phyloP scores from a whole-genome alignment of 2,888 invertebrate genomes.

The Platycheirus albimanus region DNA sequence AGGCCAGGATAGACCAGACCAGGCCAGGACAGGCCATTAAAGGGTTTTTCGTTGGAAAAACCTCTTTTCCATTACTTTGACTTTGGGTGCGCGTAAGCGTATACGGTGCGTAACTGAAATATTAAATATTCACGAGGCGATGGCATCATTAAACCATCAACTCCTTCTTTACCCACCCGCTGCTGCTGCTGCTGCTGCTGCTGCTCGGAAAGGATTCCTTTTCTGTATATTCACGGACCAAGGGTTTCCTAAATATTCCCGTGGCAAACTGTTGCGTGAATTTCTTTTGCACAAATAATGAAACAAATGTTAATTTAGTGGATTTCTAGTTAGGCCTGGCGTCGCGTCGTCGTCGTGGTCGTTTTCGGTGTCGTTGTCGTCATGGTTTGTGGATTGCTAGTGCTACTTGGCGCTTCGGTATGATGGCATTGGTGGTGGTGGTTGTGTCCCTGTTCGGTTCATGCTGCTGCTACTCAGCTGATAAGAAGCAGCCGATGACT shows the following conservation, averaged over 20 bases:
- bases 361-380: conserved; percentile 49
- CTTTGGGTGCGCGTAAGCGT: conserved; percentile 1
- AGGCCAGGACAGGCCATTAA: conserved; percentile 48
- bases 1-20: too few relatives aligned
- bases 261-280: conserved; percentile 74
- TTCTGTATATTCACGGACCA: conserved; percentile 60
- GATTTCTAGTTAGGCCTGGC: conserved; percentile 63
- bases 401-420: conserved; percentile 65
- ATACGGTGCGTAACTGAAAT: conserved; percentile 68
- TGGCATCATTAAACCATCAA: conserved; percentile 66
- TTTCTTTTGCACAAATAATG: conserved; percentile 55
- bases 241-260: conserved; percentile 60
- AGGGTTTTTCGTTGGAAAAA: conserved; percentile 41
- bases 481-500: conserved; percentile 74
- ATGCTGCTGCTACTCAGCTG: conserved; percentile 65
- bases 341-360: conserved; percentile 32
- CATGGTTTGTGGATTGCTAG: conserved; percentile 68
- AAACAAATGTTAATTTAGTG: conserved; percentile 73
- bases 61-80: not conserved
- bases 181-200: conserved; percentile 14
- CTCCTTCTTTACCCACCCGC: conserved; percentile 45
- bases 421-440: conserved; percentile 56
- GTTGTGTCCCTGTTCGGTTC: conserved; percentile 57
- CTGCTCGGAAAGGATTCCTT: conserved; percentile 57
- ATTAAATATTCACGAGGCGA: conserved; percentile 72